Evolutionary conservation across 2,888 invertebrate genomes (phyloP), one percentile per base, ranked within the genome.

Genomic region (Pachydiplax longipennis): DNA sequence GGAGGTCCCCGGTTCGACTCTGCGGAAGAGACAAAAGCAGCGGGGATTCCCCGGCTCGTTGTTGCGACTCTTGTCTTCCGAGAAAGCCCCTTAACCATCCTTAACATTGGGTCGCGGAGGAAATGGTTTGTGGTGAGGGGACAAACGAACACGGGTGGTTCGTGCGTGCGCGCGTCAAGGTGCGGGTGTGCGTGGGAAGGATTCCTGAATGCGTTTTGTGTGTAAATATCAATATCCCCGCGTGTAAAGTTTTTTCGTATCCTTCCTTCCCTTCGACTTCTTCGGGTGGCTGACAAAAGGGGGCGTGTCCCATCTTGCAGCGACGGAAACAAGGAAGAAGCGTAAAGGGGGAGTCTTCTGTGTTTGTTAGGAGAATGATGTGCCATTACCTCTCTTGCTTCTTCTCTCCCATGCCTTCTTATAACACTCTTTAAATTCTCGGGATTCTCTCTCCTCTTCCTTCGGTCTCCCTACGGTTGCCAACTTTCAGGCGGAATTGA

Each of bases 61-160:
- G 58, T 83, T 35, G 83, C 58, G 83, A 83, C 53, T 83, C 83
- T 58, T 31, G 83, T 83, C 83, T 83, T 83, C 31, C 58, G 31
- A 58, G 58, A 83, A 35, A 44, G 48, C 65, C 65, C 48, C 82
- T 25, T 48, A 10, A 44, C 53, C 53, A n/a, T 48, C 48, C 82
- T 82, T 31, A 31, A 13, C 48, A 82, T 81, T n/a, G 5, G 25
- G 53, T 58, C 2, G 58, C 18, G 6, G 58, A 61, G 61, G 61
- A 87, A 61, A 61, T 61, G 61, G 87, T 35, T 53, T 53, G 61
- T 58, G 61, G 61, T 10, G 15, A 35, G 61, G 61, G 15, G 87
- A 31, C 53, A 83, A 83, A 58, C 83, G 83, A 83, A 53, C 83
- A 53, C 15, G 53, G 25, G 53, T 1, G 58, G 83, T 31, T n/a